Conservation (phyloP, 1,140 invertebrate species). For the Cotesia chilonis region DNA sequence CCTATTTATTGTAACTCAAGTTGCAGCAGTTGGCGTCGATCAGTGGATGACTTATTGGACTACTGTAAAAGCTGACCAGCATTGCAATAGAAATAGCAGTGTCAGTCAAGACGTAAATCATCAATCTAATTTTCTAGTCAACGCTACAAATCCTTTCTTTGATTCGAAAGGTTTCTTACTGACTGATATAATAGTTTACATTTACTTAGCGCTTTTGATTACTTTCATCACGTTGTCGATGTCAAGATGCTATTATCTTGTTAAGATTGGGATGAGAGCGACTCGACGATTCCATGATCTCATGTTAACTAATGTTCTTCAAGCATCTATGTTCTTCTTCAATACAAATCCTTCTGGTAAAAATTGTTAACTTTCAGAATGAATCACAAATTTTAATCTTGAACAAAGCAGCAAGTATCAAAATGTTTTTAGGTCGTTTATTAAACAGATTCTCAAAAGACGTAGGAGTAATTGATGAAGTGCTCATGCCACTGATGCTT, state of each 20-base stretch:
- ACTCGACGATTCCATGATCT: too few species aligned
- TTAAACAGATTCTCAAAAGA: conserved; percentile 66
- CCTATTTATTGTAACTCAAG: too few species aligned
- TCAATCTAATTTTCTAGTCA: conserved; percentile 31
- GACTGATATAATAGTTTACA: conserved; percentile 44
- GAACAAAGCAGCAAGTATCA: too few species aligned
- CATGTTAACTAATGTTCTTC: too few species aligned
- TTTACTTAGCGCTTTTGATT: conserved; percentile 43
- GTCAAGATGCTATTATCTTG: too few species aligned
- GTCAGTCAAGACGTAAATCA: conserved; percentile 22
- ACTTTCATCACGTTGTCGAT: too few species aligned
- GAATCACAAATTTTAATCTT: too few species aligned
- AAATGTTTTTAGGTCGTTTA: conserved; percentile 41
- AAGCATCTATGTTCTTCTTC: too few species aligned
- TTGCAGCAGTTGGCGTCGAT: conserved; percentile 74
- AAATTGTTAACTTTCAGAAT: too few species aligned
- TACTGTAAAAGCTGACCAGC: conserved; percentile 60
- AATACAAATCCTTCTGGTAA: too few species aligned
- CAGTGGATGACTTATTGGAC: conserved; percentile 85
- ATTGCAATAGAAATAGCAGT: conserved; percentile 27
- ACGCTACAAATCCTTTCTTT: conserved; percentile 23
- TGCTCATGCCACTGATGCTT: conserved; percentile 75
- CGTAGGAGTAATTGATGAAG: conserved; percentile 68
- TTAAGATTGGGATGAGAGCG: too few species aligned
- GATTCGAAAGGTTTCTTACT: not conserved